phyloP scores from a whole-genome alignment of 2,888 invertebrate genomes.

The Ashinkailepas kermadecensis region DNA sequence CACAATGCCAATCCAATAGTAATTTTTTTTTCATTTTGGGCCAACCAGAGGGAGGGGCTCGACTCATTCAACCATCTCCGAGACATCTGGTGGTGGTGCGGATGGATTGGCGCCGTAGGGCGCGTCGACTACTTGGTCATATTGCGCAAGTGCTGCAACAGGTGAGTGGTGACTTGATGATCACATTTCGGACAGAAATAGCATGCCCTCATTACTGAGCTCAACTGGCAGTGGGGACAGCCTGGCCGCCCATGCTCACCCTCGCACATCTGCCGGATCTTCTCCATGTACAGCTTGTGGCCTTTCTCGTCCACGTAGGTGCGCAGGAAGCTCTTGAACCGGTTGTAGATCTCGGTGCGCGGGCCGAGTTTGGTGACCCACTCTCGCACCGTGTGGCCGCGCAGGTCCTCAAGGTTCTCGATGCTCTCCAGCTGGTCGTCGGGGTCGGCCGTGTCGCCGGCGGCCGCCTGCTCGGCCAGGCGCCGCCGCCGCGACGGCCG shows the following conservation, averaged over 20 bases:
- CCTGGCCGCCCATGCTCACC: constrained; percentile 37
- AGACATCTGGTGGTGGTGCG: background rate
- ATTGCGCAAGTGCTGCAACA: too few species aligned
- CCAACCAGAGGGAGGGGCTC: too few species aligned
- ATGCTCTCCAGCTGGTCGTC: constrained; percentile 86
- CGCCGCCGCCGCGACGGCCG: constrained; percentile 60
- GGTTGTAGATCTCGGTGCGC: constrained; percentile 88
- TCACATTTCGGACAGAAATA: too few species aligned
- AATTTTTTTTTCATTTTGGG: too few species aligned
- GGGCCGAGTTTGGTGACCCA: constrained; percentile 97
- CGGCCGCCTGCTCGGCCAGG: constrained; percentile 79
- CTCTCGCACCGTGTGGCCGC: constrained; percentile 87
- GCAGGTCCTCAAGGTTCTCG: constrained; percentile 95
- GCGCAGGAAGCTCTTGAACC: constrained; percentile 80
- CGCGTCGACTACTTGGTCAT: too few species aligned
- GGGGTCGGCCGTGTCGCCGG: constrained; percentile 64
- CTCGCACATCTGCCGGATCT: constrained; percentile 91
- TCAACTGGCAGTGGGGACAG: too few species aligned
- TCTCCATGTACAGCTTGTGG: constrained; percentile 81
- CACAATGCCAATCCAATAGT: too few species aligned
- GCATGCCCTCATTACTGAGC: too few species aligned
- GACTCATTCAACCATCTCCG: background rate
- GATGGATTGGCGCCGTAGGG: too few species aligned
- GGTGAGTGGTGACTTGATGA: too few species aligned
- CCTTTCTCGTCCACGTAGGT: constrained; percentile 81